Evolutionary conservation across 2,113 vertebrate genomes (phyloP).

Genomic region (Engraulis encrasicolus): DNA sequence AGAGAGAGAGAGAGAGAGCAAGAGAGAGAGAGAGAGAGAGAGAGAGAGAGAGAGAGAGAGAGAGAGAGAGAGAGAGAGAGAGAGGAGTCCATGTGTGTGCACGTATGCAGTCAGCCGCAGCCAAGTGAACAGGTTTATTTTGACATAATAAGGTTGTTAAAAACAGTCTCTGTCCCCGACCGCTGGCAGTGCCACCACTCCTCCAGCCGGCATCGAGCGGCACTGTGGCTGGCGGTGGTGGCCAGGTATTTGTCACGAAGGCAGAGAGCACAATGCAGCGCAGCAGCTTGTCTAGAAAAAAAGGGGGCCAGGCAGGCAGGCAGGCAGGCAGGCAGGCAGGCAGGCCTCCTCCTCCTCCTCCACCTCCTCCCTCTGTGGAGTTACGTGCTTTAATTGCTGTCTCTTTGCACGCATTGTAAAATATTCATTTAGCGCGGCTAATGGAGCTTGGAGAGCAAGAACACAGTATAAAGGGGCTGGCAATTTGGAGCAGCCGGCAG

Average conservation of each 20-base stretch:
- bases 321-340: too few relatives aligned
- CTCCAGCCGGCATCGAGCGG: background rate
- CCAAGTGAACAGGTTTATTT: background rate
- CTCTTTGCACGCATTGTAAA: slow-evolving; percentile 63
- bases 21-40: too few relatives aligned
- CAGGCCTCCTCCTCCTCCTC: slow-evolving; percentile 30
- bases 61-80: too few relatives aligned
- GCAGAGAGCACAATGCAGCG: slow-evolving; percentile 39
- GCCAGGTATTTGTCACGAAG: slow-evolving; percentile 36
- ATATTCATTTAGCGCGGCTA: slow-evolving; percentile 64
- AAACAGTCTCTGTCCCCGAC: slow-evolving; percentile 23
- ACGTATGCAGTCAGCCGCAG: background rate
- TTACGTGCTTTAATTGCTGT: slow-evolving; percentile 63
- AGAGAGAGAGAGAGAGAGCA: too few relatives aligned
- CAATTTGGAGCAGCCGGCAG: slow-evolving; percentile 56
- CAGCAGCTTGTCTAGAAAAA: slow-evolving; percentile 32
- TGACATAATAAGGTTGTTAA: slow-evolving; percentile 5
- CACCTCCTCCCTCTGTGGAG: slow-evolving; percentile 42
- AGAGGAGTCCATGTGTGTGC: background rate
- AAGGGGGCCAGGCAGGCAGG: too few relatives aligned
- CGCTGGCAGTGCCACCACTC: too few relatives aligned
- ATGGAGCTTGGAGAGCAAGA: slow-evolving; percentile 61
- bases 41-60: too few relatives aligned
- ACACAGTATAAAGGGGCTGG: slow-evolving; percentile 58
- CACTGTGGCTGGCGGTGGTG: too few relatives aligned